phyloP scores from a whole-genome alignment of 2,888 invertebrate genomes.

The Cactoblastis cactorum region DNA sequence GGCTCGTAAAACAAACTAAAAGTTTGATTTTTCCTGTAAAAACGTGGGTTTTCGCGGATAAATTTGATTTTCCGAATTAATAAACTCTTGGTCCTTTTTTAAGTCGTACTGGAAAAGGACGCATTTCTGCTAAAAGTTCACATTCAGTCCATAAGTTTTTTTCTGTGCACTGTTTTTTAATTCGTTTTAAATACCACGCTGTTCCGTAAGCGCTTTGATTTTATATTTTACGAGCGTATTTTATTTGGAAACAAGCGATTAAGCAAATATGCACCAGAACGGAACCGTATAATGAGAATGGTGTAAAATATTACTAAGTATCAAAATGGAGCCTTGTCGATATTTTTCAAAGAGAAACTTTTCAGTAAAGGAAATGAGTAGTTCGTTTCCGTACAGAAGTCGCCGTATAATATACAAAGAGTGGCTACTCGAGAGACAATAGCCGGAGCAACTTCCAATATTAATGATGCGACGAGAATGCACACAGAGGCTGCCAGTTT shows the following conservation, averaged over 20 bases:
- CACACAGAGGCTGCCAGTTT: slow-evolving; percentile 64
- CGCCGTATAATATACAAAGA: slow-evolving; percentile 67
- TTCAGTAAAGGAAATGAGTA: slow-evolving; percentile 66
- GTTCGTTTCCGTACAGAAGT: slow-evolving; percentile 55
- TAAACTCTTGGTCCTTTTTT: slow-evolving; percentile 6
- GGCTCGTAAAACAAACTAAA: slow-evolving; percentile 18
- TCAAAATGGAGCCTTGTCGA: slow-evolving; percentile 29
- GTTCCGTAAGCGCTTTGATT: slow-evolving; percentile 12
- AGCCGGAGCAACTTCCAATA: slow-evolving; percentile 71
- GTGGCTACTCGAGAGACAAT: slow-evolving; percentile 68
- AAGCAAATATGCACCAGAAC: slow-evolving; percentile 2
- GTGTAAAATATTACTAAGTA: slow-evolving; percentile 19
- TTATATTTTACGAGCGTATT: background rate
- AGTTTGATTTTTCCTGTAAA: slow-evolving; percentile 10
- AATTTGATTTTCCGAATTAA: slow-evolving; percentile 13
- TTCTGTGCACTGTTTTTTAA: slow-evolving; percentile 6
- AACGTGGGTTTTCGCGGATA: slow-evolving; percentile 1
- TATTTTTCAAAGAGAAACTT: slow-evolving; percentile 56
- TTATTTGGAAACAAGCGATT: slow-evolving; percentile 12
- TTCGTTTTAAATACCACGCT: background rate
- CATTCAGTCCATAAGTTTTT: slow-evolving; percentile 7
- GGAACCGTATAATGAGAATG: slow-evolving; percentile 16
- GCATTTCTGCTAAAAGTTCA: slow-evolving; percentile 5
- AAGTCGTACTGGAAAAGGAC: background rate
- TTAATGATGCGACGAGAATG: slow-evolving; percentile 75